Conservation (phyloP, 2,797 vertebrate genomes). For the Schizopygopsis pylzovi region DNA sequence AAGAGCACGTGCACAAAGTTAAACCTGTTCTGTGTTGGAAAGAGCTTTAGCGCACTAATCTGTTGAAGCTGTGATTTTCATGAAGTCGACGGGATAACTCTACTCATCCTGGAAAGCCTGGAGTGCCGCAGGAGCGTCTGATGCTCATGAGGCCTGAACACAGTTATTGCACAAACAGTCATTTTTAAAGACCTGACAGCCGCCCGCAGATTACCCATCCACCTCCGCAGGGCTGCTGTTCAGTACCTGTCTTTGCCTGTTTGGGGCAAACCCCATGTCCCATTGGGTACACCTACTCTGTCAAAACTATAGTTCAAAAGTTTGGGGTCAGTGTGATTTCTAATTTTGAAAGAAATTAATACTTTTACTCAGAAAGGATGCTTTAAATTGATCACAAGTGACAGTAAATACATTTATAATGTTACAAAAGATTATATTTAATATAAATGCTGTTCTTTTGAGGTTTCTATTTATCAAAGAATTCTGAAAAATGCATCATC, state of each 20-base stretch:
- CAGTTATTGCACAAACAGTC: conserved; percentile 68
- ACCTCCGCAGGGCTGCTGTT: conserved; percentile 8
- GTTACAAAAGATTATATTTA: background rate
- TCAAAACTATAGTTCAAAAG: background rate
- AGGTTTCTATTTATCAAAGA: background rate
- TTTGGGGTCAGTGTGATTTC: background rate
- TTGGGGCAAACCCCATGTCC: conserved; percentile 2
- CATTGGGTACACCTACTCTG: background rate
- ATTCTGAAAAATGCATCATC: background rate
- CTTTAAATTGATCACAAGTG: background rate
- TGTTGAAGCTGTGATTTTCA: conserved; percentile 45
- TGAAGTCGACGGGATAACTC: conserved; percentile 43
- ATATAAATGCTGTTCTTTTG: too few species aligned
- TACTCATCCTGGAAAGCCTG: conserved; percentile 34
- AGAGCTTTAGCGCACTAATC: conserved; percentile 48
- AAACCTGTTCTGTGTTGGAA: conserved; percentile 41
- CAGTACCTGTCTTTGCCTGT: conserved; percentile 29
- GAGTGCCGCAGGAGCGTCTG: conserved; percentile 13
- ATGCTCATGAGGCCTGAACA: conserved; percentile 27
- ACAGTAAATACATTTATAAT: background rate
- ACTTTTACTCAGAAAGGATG: background rate
- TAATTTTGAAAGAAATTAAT: background rate
- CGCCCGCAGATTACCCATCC: conserved; percentile 67
- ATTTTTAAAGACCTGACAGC: conserved; percentile 63
- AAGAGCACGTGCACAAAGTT: conserved; percentile 20